Conservation (phyloP, 2,797 vertebrate genomes). For the Echiichthys vipera region DNA sequence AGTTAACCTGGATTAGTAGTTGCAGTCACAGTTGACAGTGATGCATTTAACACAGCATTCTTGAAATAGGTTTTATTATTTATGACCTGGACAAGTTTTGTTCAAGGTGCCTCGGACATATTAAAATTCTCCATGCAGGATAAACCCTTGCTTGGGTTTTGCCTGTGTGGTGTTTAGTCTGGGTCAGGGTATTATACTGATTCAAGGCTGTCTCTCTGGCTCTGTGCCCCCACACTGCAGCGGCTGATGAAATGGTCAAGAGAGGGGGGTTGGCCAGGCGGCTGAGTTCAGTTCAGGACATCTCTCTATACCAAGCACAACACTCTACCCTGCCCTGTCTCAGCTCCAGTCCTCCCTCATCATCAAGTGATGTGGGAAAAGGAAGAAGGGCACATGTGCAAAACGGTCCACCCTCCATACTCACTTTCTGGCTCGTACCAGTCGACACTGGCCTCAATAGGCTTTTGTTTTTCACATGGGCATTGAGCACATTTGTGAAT, state of each 20-base stretch:
- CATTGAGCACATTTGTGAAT: conserved; percentile 29
- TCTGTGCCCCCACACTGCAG: conserved; percentile 63
- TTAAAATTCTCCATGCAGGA: conserved; percentile 1
- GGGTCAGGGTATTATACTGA: conserved; percentile 46
- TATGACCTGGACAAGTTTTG: neutral
- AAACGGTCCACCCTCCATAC: conserved; percentile 1
- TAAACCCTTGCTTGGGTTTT: conserved; percentile 13
- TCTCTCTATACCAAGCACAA: conserved; percentile 13
- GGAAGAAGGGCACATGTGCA: conserved; percentile 3
- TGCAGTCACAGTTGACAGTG: neutral
- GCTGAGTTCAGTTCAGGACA: conserved; percentile 47
- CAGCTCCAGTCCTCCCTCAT: conserved; percentile 1
- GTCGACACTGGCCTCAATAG: conserved; percentile 13
- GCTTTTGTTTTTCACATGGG: conserved; percentile 21
- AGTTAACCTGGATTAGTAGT: neutral
- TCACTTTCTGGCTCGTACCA: conserved; percentile 19
- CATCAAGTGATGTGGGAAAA: conserved; percentile 28
- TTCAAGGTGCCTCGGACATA: neutral
- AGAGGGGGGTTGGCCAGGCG: conserved; percentile 10
- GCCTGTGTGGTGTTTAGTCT: conserved; percentile 55
- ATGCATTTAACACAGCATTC: neutral
- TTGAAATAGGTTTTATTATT: conserved; percentile 10
- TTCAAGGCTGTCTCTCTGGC: conserved; percentile 60
- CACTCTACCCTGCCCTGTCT: conserved; percentile 22
- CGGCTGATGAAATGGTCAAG: conserved; percentile 46